A percentile compares a stretch with the other conserved stretches of the same genome.
These are phyloP conservation scores for Myiotriccus ornatus DNA, from an alignment of 2,797 vertebrate genomes.

Conservation along the genomic window DNA sequence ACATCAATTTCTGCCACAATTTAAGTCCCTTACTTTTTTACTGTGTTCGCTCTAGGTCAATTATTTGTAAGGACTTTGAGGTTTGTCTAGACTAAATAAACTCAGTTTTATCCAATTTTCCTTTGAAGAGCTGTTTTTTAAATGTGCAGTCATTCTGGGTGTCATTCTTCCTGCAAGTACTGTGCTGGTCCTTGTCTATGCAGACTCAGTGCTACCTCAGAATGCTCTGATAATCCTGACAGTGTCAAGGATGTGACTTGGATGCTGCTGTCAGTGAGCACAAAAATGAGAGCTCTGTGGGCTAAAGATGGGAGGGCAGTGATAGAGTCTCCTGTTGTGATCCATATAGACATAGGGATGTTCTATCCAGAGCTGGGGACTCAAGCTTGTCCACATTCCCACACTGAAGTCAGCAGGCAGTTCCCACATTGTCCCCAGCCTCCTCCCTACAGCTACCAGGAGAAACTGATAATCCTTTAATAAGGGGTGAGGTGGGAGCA, in stretches of 20 bases:
- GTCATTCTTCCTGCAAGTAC: not conserved
- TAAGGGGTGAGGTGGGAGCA: not conserved
- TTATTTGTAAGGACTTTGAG: not conserved
- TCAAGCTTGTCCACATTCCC: not conserved
- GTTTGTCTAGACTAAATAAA: not conserved
- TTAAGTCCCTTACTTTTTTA: not conserved
- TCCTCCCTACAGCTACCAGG: not conserved
- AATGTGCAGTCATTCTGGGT: not conserved
- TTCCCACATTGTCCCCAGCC: not conserved
- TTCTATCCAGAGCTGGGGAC: not conserved
- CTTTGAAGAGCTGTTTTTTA: not conserved
- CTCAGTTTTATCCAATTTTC: not conserved
- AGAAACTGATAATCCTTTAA: not conserved
- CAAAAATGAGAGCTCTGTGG: not conserved
- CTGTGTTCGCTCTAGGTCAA: rapidly evolving
- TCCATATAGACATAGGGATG: rapidly evolving
- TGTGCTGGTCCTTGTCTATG: not conserved
- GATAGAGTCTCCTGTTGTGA: not conserved
- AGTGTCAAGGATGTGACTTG: not conserved
- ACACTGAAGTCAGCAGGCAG: not conserved
- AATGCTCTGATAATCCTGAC: not conserved
- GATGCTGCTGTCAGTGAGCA: not conserved
- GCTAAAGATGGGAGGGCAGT: not conserved
- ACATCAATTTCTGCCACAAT: not conserved
- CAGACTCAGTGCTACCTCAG: not conserved